Base-by-base conservation (phyloP, 2,113 vertebrate species). In the Rattus rattus region DNA sequence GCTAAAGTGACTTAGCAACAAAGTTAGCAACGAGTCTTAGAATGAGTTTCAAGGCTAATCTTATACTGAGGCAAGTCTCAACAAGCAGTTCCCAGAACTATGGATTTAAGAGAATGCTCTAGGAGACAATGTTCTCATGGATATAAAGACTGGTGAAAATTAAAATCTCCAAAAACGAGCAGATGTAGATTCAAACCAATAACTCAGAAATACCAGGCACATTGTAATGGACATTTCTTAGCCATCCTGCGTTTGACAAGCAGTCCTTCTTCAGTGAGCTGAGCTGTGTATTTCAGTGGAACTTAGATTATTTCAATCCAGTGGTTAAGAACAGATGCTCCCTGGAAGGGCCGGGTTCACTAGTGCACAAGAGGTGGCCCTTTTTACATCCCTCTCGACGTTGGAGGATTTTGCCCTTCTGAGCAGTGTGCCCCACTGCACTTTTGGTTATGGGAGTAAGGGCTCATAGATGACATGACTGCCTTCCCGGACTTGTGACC, bases 391-490 rank as follows among this genome's bases (percentile, higher is more conserved):
- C 16, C 98, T 89, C 95, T 90, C 92, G 65, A n/a, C 28, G 67
- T 72, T 13, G 22, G 52, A 83, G 92, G 91, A 7, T 87, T 88
- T 94, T 49, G 49, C 22, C 20, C 83, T 86, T 90, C 33, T 75
- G 77, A 93, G 96, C 94, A 56, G 36, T 94, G 90, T 97, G 87
- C 89, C 63, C 30, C 88, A 43, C 33, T 87, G 86, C 96, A 97
- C 91, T 88, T 91, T 73, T 95, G 80, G 0, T n/a, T 65, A 56
- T 30, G 52, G 63, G 54, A 0, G 26, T 0, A 0, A 33, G 52
- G 1, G 4, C 36, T 16, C 4, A 67, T 73, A 95, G 85, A 47
- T 72, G 81, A 84, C 81, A 54, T 5, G 7, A 69, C 8, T 28
- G 12, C 36, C 59, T 13, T 0, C 49, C 28, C 26, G 43, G 0